Base-by-base conservation (phyloP, 2,113 vertebrate genomes). In the Ptyas mucosa region DNA sequence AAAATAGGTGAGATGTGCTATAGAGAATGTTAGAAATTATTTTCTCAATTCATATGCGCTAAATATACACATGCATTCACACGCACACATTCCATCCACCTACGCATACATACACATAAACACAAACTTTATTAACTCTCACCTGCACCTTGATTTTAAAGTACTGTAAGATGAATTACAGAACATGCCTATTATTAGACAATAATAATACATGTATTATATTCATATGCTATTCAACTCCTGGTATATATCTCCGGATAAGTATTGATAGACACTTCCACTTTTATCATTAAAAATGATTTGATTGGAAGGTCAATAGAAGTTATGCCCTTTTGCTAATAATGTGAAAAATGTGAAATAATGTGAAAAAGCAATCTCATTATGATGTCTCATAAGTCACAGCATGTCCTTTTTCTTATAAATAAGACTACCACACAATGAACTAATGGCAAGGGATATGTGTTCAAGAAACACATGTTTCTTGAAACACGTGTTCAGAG, bases 1-100 rank as follows among this genome's bases (percentile, higher is more conserved):
- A 89, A 89, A 54, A 89, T 89, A 91, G 69, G 49, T 69, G 88
- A 89, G 87, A 89, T 23, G n/a, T 89, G 20, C 57, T 86, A 87
- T 24, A 69, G n/a, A 54, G 39, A 54, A 57, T 87, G 39, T 46
- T 89, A 43, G 34, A 86, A 64, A 91, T 93, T 85, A 89, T 91
- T 89, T 91, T 89, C 81, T 69, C 88, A 91, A 15, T 85, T 43
- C 34, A 43, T 39, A 34, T 43, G 75, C 3, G 8, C 75, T 81
- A 81, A 81, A 81, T 81, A 81, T 39, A 81, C 69, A 81, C 69
- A 81, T 8, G 18, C 34, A 39, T 9, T 1, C n/a, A 39, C 34
- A 34, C 15, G 18, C 15, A 34, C 69, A 18, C 69, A 75, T 26
- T 26, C 58, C 58, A n/a, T 12, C 29, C 69, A 81, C 34, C 3